phyloP scores from a whole-genome alignment of 2,113 vertebrate genomes.

The Larimichthys crocea region DNA sequence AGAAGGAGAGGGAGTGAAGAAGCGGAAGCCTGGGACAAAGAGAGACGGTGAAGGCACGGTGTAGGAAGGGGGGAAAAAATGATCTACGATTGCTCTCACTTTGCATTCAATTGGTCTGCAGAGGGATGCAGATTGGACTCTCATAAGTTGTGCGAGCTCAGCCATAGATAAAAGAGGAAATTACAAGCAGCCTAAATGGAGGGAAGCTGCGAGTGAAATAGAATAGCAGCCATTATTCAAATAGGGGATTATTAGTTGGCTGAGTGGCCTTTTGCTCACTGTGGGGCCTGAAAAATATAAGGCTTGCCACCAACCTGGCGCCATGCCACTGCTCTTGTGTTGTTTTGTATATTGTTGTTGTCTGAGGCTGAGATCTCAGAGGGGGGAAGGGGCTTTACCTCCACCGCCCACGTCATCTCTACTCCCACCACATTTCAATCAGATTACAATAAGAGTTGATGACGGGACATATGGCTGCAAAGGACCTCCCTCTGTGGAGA shows the following conservation, averaged over 20 bases:
- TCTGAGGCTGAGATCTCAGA: conserved; percentile 25
- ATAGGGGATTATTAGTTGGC: conserved; percentile 75
- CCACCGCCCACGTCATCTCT: not conserved
- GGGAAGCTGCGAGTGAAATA: conserved; percentile 64
- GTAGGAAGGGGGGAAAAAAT: conserved; percentile 26
- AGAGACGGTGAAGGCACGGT: conserved; percentile 9
- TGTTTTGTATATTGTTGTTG: conserved; percentile 45
- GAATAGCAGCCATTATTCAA: conserved; percentile 74
- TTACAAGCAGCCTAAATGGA: conserved; percentile 74
- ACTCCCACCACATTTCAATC: conserved; percentile 57
- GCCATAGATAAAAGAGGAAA: conserved; percentile 65
- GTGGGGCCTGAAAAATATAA: conserved; percentile 37
- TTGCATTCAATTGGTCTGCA: conserved; percentile 54
- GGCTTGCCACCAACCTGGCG: conserved; percentile 40
- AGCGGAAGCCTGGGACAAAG: not conserved
- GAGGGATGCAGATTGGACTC: conserved; percentile 69
- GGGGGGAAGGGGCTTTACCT: not conserved
- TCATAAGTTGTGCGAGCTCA: conserved; percentile 61
- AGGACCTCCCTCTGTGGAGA: conserved; percentile 56
- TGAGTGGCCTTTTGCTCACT: conserved; percentile 66
- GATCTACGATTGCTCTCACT: conserved; percentile 59
- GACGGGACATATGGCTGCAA: conserved; percentile 61
- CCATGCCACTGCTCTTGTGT: conserved; percentile 15
- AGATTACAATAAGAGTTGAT: conserved; percentile 68
- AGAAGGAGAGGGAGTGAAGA: conserved; percentile 13